A percentile compares a stretch with the other conserved stretches of the same genome.
Conservation (phyloP, 1,140 invertebrate species). For the Drosophila pallidifrons region DNA sequence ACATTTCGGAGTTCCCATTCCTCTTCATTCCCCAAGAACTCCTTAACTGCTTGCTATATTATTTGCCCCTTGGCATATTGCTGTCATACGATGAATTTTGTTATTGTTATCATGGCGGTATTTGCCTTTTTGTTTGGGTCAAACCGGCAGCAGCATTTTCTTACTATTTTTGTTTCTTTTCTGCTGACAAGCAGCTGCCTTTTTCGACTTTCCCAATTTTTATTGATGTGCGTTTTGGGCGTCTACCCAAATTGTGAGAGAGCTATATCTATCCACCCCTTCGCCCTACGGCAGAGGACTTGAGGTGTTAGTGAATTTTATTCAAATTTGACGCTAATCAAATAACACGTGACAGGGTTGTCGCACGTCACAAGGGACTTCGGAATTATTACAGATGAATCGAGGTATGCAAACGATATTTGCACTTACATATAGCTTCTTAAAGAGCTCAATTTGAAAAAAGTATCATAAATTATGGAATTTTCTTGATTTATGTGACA, state of each 20-base stretch:
- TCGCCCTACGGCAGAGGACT: neutral
- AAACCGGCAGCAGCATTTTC: constrained; percentile 56
- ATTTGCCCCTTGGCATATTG: constrained; percentile 57
- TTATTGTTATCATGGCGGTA: constrained; percentile 54
- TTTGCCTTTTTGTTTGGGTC: constrained; percentile 53
- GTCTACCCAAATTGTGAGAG: neutral
- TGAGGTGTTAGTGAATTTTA: constrained; percentile 79
- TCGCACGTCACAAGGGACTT: constrained; percentile 27
- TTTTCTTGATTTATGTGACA: too few relatives aligned
- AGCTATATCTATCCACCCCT: too few relatives aligned
- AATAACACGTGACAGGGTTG: constrained; percentile 72
- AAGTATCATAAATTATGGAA: too few relatives aligned
- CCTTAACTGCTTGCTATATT: constrained; percentile 33
- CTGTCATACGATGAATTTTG: constrained; percentile 51
- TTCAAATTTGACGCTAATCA: constrained; percentile 80
- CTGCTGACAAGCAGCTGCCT: constrained; percentile 64
- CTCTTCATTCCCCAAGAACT: neutral
- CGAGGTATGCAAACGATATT: neutral
- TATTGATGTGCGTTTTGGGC: constrained; percentile 52
- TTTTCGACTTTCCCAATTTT: constrained; percentile 47
- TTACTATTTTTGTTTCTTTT: constrained; percentile 41
- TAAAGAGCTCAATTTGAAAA: too few relatives aligned
- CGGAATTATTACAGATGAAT: constrained; percentile 1
- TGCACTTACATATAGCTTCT: neutral
- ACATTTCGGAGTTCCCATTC: constrained; percentile 14